Conservation (phyloP, 2,113 vertebrate species). For the Ammodramus savannarum region DNA sequence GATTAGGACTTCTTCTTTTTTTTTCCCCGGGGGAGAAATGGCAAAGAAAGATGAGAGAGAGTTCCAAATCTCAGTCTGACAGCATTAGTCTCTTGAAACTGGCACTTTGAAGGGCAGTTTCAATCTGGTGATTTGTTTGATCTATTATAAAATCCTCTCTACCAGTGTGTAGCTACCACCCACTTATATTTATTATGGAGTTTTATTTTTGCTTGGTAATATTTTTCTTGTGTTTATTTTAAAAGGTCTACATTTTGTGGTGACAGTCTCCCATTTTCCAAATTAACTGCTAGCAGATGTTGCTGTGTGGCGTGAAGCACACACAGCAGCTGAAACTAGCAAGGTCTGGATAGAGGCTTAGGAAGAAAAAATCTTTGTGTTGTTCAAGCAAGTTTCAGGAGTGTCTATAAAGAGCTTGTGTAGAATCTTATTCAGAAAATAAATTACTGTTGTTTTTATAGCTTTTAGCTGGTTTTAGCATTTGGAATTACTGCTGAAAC, state of each 20-base stretch:
- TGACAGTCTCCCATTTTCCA: conserved; percentile 74
- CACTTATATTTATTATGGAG: conserved; percentile 47
- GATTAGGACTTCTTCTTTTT: not conserved
- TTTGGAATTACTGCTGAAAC: conserved; percentile 38
- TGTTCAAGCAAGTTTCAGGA: conserved; percentile 47
- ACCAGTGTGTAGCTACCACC: not conserved
- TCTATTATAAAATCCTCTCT: not conserved
- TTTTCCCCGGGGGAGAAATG: not conserved
- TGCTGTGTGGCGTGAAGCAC: conserved; percentile 49
- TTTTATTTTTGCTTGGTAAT: conserved; percentile 63
- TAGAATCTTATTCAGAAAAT: conserved; percentile 46
- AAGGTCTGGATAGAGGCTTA: conserved; percentile 47
- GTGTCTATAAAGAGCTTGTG: conserved; percentile 25
- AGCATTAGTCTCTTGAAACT: not conserved
- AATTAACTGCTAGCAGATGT: conserved; percentile 79
- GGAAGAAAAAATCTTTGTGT: not conserved
- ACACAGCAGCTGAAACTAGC: conserved; percentile 48
- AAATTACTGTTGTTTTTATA: conserved; percentile 30
- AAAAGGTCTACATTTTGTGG: conserved; percentile 70
- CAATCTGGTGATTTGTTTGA: not conserved
- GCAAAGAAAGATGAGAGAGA: not conserved
- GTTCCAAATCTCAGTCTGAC: not conserved
- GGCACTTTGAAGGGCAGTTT: not conserved
- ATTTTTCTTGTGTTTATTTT: conserved; percentile 73
- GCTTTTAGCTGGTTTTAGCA: conserved; percentile 10